phyloP scores from a whole-genome alignment of 2,113 vertebrate genomes.

The Tetrax tetrax region DNA sequence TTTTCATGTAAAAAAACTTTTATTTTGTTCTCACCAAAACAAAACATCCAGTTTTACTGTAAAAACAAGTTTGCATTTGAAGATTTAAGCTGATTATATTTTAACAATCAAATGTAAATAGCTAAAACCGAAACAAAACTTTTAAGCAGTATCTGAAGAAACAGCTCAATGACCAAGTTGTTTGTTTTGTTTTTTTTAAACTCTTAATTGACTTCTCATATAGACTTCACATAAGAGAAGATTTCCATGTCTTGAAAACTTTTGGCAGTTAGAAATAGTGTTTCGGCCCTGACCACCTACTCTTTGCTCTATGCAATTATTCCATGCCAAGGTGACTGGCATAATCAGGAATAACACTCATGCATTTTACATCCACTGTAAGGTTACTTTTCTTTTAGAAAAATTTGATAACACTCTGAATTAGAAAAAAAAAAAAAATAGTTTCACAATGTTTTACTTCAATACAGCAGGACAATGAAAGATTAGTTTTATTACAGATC shows the following conservation, averaged over 20 bases:
- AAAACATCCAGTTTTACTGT: background rate
- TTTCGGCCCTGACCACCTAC: background rate
- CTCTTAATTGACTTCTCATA: background rate
- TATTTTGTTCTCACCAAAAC: background rate
- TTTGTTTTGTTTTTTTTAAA: background rate
- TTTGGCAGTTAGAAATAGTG: background rate
- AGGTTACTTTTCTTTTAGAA: background rate
- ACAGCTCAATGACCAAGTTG: fast-evolving
- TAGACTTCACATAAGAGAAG: background rate
- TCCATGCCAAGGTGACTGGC: background rate
- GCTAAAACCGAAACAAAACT: background rate
- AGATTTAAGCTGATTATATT: background rate
- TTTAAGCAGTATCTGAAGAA: background rate
- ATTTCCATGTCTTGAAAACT: background rate
- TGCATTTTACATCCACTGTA: background rate
- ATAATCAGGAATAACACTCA: background rate
- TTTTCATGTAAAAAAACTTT: background rate
- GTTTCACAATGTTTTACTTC: background rate
- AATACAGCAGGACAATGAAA: background rate
- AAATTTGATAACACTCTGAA: background rate
- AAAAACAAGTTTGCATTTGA: background rate
- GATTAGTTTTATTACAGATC: background rate
- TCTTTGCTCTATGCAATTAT: background rate
- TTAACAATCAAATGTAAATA: background rate
- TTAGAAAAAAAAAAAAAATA: background rate